Evolutionary conservation across 1,140 invertebrate species (phyloP).

Genomic region (Heliconius himera): DNA sequence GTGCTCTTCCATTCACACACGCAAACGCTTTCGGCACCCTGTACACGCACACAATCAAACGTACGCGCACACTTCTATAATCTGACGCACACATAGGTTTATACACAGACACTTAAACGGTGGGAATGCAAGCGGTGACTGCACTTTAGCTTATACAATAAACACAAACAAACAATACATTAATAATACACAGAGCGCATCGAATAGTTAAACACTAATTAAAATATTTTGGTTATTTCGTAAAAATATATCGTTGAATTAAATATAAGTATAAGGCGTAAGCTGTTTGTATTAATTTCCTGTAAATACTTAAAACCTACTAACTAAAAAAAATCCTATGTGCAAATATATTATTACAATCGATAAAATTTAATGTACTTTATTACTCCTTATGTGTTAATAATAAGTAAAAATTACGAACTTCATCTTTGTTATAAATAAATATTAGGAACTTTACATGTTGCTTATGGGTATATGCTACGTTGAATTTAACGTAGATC

Average conservation of each 20-base stretch:
- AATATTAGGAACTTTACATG: neutral
- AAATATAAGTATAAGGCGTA: neutral
- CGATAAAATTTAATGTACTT: neutral
- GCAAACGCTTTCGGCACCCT: slow-evolving; percentile 74
- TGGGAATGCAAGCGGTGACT: slow-evolving; percentile 81
- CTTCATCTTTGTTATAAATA: too few relatives aligned
- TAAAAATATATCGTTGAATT: neutral
- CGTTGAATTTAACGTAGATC: neutral
- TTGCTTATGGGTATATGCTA: neutral
- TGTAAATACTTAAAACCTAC: neutral
- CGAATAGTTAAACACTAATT: slow-evolving; percentile 51
- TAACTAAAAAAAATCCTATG: neutral
- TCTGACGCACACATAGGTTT: slow-evolving; percentile 53
- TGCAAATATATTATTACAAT: neutral
- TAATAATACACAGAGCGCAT: slow-evolving; percentile 66
- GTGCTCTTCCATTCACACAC: slow-evolving; percentile 80
- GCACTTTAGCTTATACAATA: slow-evolving; percentile 79
- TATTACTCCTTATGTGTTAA: too few relatives aligned
- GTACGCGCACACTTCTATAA: slow-evolving; percentile 58
- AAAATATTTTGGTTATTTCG: slow-evolving; percentile 38
- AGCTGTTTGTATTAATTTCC: neutral
- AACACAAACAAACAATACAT: slow-evolving; percentile 80
- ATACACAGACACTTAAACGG: slow-evolving; percentile 59
- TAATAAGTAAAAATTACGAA: too few relatives aligned
- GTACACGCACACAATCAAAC: slow-evolving; percentile 56